Base-by-base conservation (phyloP, 1,140 invertebrate species). In the Lineus longissimus region DNA sequence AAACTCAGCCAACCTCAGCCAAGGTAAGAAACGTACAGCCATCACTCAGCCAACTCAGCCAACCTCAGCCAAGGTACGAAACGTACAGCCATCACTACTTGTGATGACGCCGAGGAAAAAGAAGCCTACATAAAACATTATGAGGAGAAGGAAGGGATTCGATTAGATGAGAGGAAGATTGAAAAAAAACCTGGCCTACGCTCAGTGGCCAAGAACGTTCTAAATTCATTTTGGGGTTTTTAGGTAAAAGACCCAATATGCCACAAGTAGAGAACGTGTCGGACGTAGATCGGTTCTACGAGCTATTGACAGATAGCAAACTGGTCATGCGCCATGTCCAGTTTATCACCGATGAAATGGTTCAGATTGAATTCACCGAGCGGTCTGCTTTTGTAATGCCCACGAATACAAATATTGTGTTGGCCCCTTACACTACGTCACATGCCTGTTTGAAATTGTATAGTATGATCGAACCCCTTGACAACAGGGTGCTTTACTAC, bases 141-240 rank as follows among this genome's bases (percentile, higher is more conserved):
- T n/a, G 4, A 51, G 4, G 47, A 51, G 9, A 19, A 27, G 9
- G 47, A 51, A 27, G 47, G 47, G 4, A 27, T 51, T 27, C 19
- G 4, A 6, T 23, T 51, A 19, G 47, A 51, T 23, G n/a, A 27
- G 9, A 27, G n/a, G 4, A 51, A 51, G 25, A 27, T 51, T 27
- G n/a, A 27, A 19, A 23, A 23, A 19, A 51, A 51, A 6, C 47
- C 47, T 9, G 47, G 47, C 9, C 25, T 51, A n/a, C 47, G 47
- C 25, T 6, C 47, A 6, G 47, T 51, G 19, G 25, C 19, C n/a
- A 51, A 51, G 47, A 19, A 23, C 9, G 4, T 19, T 51, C n/a
- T 51, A n/a, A 51, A 51, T 27, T 51, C 47, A n/a, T 23, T 51
- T 9, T 51, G 47, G 47, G 47, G 47, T 51, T 27, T 19, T 51